Evolutionary conservation across 2,888 invertebrate species (phyloP).

Genomic region (Stenichneumon culpator): DNA sequence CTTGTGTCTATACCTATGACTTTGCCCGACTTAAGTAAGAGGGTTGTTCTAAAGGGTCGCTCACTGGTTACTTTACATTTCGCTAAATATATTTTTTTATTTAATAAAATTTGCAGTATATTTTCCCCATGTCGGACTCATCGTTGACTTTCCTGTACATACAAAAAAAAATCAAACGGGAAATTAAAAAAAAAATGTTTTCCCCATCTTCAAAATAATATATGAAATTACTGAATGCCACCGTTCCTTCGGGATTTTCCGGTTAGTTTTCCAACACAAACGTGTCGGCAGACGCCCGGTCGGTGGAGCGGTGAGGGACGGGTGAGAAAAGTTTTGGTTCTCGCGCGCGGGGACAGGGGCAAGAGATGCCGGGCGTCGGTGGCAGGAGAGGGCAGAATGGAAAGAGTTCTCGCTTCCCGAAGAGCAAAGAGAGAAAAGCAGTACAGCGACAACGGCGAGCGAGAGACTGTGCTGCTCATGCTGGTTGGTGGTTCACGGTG

Average conservation of each 20-base stretch:
- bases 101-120: neutral
- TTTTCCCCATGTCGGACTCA: neutral
- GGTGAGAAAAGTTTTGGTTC: conserved; percentile 64
- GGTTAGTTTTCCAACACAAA: conserved; percentile 49
- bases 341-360: conserved; percentile 46
- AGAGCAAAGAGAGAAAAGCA: conserved; percentile 71
- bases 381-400: conserved; percentile 67
- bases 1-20: neutral
- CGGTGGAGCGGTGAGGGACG: conserved; percentile 52
- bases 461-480: conserved; percentile 57
- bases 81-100: neutral
- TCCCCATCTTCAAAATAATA: conserved; percentile 31
- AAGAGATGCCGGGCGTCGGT: conserved; percentile 50
- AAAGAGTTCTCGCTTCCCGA: conserved; percentile 75
- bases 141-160: neutral
- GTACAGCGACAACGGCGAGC: conserved; percentile 57
- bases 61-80: neutral
- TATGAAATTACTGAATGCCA: conserved; percentile 48
- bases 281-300: conserved; percentile 21
- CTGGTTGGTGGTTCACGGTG: conserved; percentile 54
- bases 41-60: neutral
- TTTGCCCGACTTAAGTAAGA: neutral
- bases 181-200: no score
- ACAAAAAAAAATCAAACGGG: neutral
- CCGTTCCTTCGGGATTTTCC: conserved; percentile 41